phyloP scores from a whole-genome alignment of 2,888 invertebrate species.

The Stratiomys singularior region DNA sequence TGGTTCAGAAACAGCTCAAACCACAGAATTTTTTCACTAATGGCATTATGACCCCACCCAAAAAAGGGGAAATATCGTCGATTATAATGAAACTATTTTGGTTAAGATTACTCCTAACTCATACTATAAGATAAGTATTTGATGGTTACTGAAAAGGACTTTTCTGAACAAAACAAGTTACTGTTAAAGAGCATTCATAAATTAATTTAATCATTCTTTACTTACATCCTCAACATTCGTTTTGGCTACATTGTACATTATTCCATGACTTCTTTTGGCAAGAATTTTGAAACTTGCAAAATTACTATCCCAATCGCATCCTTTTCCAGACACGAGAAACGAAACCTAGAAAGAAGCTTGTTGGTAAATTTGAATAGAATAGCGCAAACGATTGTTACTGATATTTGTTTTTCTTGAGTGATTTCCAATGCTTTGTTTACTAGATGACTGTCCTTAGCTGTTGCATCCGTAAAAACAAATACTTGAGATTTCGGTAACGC shows the following conservation, averaged over 20 bases:
- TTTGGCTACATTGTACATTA: conserved; percentile 77
- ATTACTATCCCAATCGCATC: conserved; percentile 74
- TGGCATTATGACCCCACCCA: too few relatives aligned
- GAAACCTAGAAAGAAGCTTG: conserved; percentile 47
- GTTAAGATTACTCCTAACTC: too few relatives aligned
- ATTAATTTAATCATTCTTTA: too few relatives aligned
- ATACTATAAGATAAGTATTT: too few relatives aligned
- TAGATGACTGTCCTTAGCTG: conserved; percentile 73
- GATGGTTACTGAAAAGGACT: too few relatives aligned
- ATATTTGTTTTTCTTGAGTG: conserved; percentile 77
- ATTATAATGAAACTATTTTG: too few relatives aligned
- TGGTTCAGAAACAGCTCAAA: too few relatives aligned
- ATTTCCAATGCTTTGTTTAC: conserved; percentile 72
- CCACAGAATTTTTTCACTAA: too few relatives aligned
- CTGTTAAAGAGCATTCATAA: too few relatives aligned
- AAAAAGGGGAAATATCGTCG: too few relatives aligned
- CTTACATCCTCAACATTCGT: conserved; percentile 75
- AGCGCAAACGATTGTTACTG: conserved; percentile 69
- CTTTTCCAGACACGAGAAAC: conserved; percentile 57
- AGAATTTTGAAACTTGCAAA: conserved; percentile 71
- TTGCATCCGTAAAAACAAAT: conserved; percentile 82
- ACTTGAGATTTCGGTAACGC: conserved; percentile 75
- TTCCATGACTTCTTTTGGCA: conserved; percentile 71
- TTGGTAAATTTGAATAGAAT: conserved; percentile 66
- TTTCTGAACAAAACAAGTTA: too few relatives aligned